These are phyloP conservation scores for Ctenosaura bakeri DNA, from an alignment of 2,797 vertebrate genomes.

Conservation along the genomic window DNA sequence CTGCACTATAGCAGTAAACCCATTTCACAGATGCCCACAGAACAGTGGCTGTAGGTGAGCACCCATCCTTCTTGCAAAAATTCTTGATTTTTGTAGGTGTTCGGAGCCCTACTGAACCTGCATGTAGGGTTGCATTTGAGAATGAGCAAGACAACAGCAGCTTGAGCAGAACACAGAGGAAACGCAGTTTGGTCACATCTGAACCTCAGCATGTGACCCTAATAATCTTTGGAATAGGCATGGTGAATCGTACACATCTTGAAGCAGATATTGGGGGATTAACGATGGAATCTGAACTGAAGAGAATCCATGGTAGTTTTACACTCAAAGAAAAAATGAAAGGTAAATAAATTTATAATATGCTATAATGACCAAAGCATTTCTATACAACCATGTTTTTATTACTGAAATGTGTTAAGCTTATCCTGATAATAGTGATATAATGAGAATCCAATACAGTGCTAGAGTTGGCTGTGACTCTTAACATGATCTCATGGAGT, in stretches of 20 bases:
- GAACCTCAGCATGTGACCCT: constrained; percentile 97
- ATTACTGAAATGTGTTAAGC: constrained; percentile 6
- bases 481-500: neutral
- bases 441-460: neutral
- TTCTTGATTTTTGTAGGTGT: constrained; percentile 75
- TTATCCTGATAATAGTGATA: neutral
- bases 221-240: constrained; percentile 96
- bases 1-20: too few relatives aligned
- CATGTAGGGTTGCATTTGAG: constrained; percentile 92
- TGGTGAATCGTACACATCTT: constrained; percentile 97
- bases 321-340: constrained; percentile 99
- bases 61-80: neutral
- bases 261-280: constrained; percentile 98
- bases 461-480: neutral
- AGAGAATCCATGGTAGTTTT: constrained; percentile 98
- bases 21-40: too few relatives aligned
- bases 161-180: constrained; percentile 81
- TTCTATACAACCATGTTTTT: neutral
- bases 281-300: constrained; percentile 98
- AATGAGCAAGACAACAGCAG: constrained; percentile 90
- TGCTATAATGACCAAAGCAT: neutral
- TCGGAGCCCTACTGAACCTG: constrained; percentile 87
- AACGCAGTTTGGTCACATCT: constrained; percentile 90
- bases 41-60: too few relatives aligned
- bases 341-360: constrained; percentile 78